A percentile compares a stretch with the other conserved stretches of the same genome.
Evolutionary conservation across 2,888 invertebrate genomes (phyloP).

Genomic region (Tetragonisca angustula): DNA sequence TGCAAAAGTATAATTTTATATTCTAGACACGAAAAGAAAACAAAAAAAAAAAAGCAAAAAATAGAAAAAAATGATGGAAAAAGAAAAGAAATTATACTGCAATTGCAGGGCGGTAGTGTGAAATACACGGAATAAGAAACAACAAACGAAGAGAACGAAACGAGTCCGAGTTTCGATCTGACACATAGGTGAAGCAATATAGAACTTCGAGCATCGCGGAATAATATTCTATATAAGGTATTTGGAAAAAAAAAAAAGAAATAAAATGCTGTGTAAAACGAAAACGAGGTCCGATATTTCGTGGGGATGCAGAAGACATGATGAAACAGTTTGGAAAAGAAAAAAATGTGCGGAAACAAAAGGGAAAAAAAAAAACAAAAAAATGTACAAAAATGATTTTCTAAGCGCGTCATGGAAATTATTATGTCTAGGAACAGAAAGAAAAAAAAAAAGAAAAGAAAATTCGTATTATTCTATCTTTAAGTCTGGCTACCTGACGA

Average conservation of each 20-base stretch:
- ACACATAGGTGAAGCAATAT: conserved; percentile 43
- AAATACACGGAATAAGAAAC: conserved; percentile 25
- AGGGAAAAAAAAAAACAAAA: conserved; percentile 29
- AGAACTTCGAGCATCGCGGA: conserved; percentile 40
- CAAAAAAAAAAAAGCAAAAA: conserved; percentile 1
- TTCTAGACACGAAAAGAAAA: conserved; percentile 38
- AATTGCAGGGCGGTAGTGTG: conserved; percentile 49
- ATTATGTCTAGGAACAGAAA: conserved; percentile 44
- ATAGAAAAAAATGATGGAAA: conserved; percentile 14
- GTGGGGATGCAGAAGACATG: conserved; percentile 49
- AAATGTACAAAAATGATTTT: neutral
- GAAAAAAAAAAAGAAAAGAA: conserved; percentile 3
- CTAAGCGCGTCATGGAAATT: conserved; percentile 42
- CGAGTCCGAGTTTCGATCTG: conserved; percentile 39
- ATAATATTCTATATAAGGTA: conserved; percentile 52
- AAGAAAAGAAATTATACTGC: conserved; percentile 1
- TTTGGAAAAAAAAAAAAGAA: conserved; percentile 33
- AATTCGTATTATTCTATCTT: conserved; percentile 57
- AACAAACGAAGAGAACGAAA: conserved; percentile 11
- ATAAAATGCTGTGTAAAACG: conserved; percentile 32
- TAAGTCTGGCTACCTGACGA: conserved; percentile 57
- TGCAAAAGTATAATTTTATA: conserved; percentile 62
- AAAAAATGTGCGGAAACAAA: neutral
- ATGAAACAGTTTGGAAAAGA: neutral
- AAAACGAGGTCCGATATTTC: conserved; percentile 47